Percentiles rank a stretch among this genome's conserved stretches.
These are phyloP conservation scores for Drosophila setifemur DNA, from an alignment of 1,140 invertebrate species.

Conservation along the genomic window DNA sequence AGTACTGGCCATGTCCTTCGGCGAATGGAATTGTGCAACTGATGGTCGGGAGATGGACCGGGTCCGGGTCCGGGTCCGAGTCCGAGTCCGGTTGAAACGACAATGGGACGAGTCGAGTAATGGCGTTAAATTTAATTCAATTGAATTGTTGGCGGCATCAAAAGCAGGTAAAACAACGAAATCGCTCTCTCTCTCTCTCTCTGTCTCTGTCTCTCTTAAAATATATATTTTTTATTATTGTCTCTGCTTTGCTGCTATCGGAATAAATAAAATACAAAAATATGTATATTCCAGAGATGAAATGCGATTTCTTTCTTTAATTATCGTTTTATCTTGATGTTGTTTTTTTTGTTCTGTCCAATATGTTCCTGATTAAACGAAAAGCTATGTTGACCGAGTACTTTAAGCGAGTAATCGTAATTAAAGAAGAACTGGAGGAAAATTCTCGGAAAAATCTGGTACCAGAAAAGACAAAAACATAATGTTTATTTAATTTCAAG, in stretches of 20 bases:
- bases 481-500: too few species aligned
- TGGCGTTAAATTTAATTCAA: constrained; percentile 79
- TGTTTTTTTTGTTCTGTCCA: not conserved
- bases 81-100: not conserved
- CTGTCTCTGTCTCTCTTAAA: too few species aligned
- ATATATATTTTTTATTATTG: constrained; percentile 26
- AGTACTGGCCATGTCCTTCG: constrained; percentile 30
- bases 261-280: constrained; percentile 1
- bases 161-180: constrained; percentile 34
- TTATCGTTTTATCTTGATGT: constrained; percentile 13
- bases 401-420: too few species aligned
- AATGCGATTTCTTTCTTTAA: constrained; percentile 27
- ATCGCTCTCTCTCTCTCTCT: not conserved
- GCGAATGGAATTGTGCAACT: constrained; percentile 16
- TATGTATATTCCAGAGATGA: not conserved
- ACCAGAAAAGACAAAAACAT: too few species aligned
- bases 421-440: too few species aligned
- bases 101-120: constrained; percentile 34
- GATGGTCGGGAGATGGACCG: not conserved
- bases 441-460: too few species aligned
- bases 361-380: constrained; percentile 4
- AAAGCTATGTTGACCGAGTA: not conserved
- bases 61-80: too few species aligned
- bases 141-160: constrained; percentile 73
- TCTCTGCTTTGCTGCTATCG: not conserved